phyloP scores from a whole-genome alignment of 2,888 invertebrate genomes.

The Girardia tigrina region DNA sequence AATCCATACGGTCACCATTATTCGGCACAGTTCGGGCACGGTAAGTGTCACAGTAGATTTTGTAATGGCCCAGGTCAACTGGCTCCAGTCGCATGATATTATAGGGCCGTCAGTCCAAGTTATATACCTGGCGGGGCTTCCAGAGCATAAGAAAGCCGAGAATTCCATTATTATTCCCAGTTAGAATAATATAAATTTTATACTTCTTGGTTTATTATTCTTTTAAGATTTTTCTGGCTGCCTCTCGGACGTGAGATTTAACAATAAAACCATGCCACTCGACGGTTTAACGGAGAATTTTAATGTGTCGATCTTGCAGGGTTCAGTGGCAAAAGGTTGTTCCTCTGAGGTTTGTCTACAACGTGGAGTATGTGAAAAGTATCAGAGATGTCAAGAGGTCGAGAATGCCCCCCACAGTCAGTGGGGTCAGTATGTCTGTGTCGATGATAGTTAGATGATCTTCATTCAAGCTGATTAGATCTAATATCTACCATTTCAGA shows the following conservation, averaged over 20 bases:
- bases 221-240: neutral
- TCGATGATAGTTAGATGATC: neutral
- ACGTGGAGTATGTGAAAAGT: neutral
- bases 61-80: neutral
- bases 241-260: neutral
- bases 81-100: neutral
- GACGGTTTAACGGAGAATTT: neutral
- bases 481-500: neutral
- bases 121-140: neutral
- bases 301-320: neutral
- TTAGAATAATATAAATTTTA: neutral
- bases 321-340: neutral
- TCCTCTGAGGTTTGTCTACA: neutral
- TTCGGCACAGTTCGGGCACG: neutral
- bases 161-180: neutral
- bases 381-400: neutral
- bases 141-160: neutral
- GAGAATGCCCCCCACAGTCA: neutral
- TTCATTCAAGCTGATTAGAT: neutral
- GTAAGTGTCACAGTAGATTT: constrained; percentile 3
- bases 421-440: neutral
- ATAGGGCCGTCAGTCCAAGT: neutral
- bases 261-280: neutral
- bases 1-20: neutral
- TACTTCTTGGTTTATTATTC: neutral